These are phyloP conservation scores for Mustela nigripes DNA, from an alignment of 2,113 vertebrate species.

Conservation along the genomic window DNA sequence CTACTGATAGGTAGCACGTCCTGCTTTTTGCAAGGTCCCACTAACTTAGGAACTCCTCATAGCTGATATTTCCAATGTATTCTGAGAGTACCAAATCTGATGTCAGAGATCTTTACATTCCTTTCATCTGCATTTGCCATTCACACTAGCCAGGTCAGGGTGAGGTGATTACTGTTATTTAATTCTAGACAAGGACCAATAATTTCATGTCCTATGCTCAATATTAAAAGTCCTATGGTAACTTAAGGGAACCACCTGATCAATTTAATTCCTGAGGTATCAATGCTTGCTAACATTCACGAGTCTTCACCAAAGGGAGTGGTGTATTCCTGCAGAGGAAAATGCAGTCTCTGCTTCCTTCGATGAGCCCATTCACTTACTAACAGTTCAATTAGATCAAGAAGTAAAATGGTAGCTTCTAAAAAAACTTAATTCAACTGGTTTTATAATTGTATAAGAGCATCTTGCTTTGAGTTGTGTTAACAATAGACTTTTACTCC, in stretches of 20 bases:
- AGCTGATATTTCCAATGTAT: constrained; percentile 83
- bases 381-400: constrained; percentile 28
- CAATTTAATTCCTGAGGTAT: not conserved
- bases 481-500: not conserved
- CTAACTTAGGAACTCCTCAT: constrained; percentile 83
- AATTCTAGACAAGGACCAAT: not conserved
- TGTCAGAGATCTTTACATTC: constrained; percentile 72
- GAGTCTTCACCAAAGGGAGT: not conserved
- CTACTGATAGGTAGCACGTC: constrained; percentile 72
- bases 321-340: not conserved
- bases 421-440: not conserved
- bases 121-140: constrained; percentile 37
- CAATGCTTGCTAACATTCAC: not conserved
- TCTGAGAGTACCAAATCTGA: constrained; percentile 52
- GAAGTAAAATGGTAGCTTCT: not conserved
- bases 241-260: not conserved
- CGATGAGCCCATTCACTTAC: not conserved
- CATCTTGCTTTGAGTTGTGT: not conserved
- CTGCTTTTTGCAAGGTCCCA: constrained; percentile 62
- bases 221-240: not conserved
- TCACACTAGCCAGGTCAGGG: not conserved
- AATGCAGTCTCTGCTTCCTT: not conserved
- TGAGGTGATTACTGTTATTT: not conserved
- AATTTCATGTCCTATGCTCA: not conserved
- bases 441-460: not conserved